A percentile compares a stretch with the other conserved stretches of the same genome.
Conservation (phyloP, 2,888 invertebrate species). For the Nomada fabriciana region DNA sequence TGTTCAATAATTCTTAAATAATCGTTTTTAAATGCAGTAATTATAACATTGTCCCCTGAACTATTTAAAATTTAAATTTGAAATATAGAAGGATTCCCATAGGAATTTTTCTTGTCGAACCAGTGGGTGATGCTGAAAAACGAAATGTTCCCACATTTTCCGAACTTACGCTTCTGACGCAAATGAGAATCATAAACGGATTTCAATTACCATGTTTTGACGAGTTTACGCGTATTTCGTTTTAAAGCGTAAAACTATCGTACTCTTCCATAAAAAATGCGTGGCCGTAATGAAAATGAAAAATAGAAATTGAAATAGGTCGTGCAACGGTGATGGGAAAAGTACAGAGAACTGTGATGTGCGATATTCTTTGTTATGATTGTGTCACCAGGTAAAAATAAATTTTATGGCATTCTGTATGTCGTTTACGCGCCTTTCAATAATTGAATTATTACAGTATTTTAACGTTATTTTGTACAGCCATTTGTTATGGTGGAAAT, state of each 20-base stretch:
- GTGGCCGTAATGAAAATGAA: background rate
- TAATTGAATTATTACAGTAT: background rate
- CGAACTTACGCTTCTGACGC: background rate
- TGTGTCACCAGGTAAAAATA: conserved; percentile 48
- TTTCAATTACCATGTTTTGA: conserved; percentile 37
- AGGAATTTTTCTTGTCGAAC: background rate
- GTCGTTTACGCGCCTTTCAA: background rate
- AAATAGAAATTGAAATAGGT: background rate
- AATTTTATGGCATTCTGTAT: conserved; percentile 5
- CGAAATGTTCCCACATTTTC: conserved; percentile 28
- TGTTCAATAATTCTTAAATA: background rate
- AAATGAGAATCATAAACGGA: conserved; percentile 42
- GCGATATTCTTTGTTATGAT: conserved; percentile 37
- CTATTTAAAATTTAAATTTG: conserved; percentile 17
- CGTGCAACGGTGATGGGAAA: conserved; percentile 10
- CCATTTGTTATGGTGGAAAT: background rate
- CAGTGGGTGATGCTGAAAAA: background rate
- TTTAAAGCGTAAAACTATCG: background rate
- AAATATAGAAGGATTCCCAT: background rate
- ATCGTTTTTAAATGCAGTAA: background rate
- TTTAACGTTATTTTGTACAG: background rate
- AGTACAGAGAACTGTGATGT: background rate
- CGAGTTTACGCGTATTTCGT: conserved; percentile 5
- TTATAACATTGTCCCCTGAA: background rate
- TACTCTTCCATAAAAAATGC: conserved; percentile 10